Percentiles rank a stretch among this genome's conserved stretches.
These are phyloP conservation scores for Todiramphus chloris DNA, from an alignment of 2,113 vertebrate species.

Conservation along the genomic window DNA sequence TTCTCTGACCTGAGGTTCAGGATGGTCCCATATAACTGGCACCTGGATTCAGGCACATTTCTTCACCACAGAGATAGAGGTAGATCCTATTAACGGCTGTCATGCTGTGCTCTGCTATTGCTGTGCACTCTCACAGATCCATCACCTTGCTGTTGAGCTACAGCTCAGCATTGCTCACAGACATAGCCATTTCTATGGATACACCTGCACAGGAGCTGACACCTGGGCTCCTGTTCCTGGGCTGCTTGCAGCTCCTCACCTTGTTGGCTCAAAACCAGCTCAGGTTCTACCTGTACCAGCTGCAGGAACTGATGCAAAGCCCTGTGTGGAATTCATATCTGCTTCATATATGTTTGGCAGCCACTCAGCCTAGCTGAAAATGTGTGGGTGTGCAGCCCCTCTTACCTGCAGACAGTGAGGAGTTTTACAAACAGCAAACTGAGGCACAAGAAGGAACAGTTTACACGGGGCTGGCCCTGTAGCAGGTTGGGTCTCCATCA, in stretches of 20 bases:
- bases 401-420: neutral
- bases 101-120: fast-evolving
- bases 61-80: neutral
- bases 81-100: neutral
- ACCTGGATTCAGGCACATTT: neutral
- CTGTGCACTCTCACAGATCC: neutral
- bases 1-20: neutral
- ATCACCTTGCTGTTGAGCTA: neutral
- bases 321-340: fast-evolving
- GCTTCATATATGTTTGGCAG: fast-evolving
- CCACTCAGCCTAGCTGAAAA: neutral
- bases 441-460: neutral
- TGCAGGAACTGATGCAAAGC: neutral
- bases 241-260: neutral
- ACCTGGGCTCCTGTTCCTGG: neutral
- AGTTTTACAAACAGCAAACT: neutral
- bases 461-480: neutral
- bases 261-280: neutral
- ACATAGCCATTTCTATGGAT: neutral
- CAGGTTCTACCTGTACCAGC: neutral
- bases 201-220: neutral
- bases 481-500: neutral
- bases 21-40: fast-evolving
- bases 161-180: neutral
- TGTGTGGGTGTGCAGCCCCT: neutral